These are phyloP conservation scores for Cyprinella venusta DNA, from an alignment of 2,797 vertebrate genomes.

Conservation along the genomic window DNA sequence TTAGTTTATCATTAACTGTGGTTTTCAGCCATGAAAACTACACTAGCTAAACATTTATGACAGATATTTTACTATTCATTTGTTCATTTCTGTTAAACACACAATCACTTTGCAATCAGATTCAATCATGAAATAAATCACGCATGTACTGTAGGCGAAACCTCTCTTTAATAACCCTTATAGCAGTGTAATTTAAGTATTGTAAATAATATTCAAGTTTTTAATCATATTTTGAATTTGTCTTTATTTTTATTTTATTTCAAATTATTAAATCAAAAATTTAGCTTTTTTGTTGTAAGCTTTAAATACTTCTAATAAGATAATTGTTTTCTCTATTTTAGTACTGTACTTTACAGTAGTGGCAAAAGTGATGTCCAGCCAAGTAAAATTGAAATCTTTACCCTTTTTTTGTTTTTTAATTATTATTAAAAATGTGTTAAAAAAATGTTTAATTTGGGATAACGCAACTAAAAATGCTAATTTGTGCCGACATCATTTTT, in stretches of 20 bases:
- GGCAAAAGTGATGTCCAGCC: neutral
- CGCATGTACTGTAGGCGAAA: neutral
- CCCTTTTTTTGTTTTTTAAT: neutral
- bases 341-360: neutral
- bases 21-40: neutral
- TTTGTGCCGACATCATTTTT: neutral
- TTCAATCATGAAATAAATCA: slow-evolving; percentile 4
- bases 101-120: neutral
- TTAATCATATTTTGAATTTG: neutral
- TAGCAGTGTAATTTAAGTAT: neutral
- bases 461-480: neutral
- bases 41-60: slow-evolving; percentile 10
- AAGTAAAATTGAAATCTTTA: neutral
- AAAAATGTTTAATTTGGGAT: neutral
- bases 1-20: slow-evolving; percentile 5
- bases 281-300: neutral
- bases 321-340: neutral
- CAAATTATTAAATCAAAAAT: too few relatives aligned
- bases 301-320: neutral
- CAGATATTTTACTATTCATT: neutral
- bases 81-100: neutral
- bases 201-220: neutral
- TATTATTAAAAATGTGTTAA: neutral
- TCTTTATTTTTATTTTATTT: neutral
- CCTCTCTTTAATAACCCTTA: neutral